Evolutionary conservation across 2,113 vertebrate species (phyloP).

Genomic region (Helogale parvula): DNA sequence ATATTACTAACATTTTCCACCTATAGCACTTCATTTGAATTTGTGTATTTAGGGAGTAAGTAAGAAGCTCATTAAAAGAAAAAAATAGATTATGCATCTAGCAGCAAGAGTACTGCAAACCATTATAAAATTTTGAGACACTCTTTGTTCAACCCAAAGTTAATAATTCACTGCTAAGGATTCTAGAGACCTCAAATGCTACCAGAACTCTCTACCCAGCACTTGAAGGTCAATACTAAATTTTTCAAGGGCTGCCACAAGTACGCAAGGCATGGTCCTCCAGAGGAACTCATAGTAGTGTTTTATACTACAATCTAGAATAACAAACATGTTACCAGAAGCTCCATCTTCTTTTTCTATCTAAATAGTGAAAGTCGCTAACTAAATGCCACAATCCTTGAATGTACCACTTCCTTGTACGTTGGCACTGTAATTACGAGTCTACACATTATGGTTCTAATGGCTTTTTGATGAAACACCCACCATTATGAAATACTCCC

Average conservation of each 20-base stretch:
- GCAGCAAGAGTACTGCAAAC: background rate
- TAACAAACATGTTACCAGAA: background rate
- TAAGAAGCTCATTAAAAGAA: background rate
- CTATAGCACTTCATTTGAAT: background rate
- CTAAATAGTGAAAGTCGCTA: background rate
- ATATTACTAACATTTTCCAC: background rate
- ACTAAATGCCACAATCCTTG: background rate
- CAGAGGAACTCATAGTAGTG: background rate
- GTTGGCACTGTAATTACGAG: background rate
- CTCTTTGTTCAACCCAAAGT: background rate
- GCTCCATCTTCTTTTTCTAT: background rate
- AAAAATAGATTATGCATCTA: background rate
- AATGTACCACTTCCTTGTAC: background rate
- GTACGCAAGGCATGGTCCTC: background rate
- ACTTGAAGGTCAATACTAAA: background rate
- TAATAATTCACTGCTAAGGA: background rate
- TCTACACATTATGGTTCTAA: background rate
- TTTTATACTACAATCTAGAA: background rate
- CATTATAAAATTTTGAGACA: background rate
- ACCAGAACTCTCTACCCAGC: background rate
- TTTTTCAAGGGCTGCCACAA: background rate
- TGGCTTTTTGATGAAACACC: background rate
- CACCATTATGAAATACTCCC: background rate
- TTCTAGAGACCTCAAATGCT: background rate
- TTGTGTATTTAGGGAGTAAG: background rate